Evolutionary conservation across 1,140 invertebrate genomes (phyloP), one percentile per base, ranked within the genome.

Genomic region (Sitophilus oryzae): DNA sequence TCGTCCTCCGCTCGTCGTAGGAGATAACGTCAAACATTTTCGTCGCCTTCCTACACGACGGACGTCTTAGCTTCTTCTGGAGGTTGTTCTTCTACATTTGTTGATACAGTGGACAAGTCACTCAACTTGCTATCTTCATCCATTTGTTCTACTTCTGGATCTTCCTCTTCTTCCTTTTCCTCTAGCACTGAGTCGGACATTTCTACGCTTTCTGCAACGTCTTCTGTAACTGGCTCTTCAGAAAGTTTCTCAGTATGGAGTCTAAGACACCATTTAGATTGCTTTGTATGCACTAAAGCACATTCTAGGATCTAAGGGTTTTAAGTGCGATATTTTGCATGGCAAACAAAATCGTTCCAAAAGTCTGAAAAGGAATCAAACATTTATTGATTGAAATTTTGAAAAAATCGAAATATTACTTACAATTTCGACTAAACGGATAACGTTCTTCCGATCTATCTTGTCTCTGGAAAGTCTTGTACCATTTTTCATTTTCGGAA

Each of bases 401-500:
- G n/a, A n/a, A 18, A 42, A 16, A 18, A 10, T 6, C 8, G 8
- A 43, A 9, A 15, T 6, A 25, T 37, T 42, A 63, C 34, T 64
- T 52, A 57, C 77, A 73, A 0, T 71, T 62, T 53, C 77, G 74
- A 56, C 71, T 76, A 53, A 68, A 75, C 46, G 73, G 69, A 52
- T 66, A 76, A 37, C 41, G 58, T 60, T 86, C 79, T 50, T 82
- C 78, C 6, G 82, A 82, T 14, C 79, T 74, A 66, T 89, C 85
- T 63, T 89, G 86, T 0, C 87, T 74, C 53, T 79, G 77, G 66
- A 88, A 89, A 0, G 86, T 85, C 60, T 83, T 77, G 71, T 85
- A 88, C 87, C 88, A 90, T 0, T 84, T 78, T 63, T 89, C 86
- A 35, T 79, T 80, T 42, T 69, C 3, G 87, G 88, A 52, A 87